phyloP scores from a whole-genome alignment of 1,140 invertebrate species.

The Drosophila truncata region DNA sequence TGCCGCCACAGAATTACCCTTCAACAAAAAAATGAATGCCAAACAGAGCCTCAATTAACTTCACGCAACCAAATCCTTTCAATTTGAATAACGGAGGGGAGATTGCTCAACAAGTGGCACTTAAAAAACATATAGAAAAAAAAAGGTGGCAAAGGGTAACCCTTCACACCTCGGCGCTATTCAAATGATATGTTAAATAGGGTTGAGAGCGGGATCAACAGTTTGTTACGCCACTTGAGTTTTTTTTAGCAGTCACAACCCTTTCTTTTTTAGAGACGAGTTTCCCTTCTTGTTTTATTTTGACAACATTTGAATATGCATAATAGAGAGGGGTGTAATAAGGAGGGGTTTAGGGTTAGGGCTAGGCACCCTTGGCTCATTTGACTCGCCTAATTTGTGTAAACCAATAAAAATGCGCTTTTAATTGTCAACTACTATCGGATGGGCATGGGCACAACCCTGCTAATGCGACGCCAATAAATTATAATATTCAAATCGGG shows the following conservation, averaged over 20 bases:
- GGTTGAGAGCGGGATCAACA: slow-evolving; percentile 59
- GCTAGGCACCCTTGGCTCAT: slow-evolving; percentile 32
- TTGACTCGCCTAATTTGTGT: slow-evolving; percentile 70
- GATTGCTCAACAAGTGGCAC: slow-evolving; percentile 66
- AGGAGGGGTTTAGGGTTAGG: slow-evolving; percentile 14
- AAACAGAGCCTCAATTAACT: slow-evolving; percentile 61
- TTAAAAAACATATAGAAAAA: slow-evolving; percentile 33
- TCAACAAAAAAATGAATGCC: slow-evolving; percentile 5
- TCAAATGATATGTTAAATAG: slow-evolving; percentile 82
- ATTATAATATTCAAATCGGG: slow-evolving; percentile 65
- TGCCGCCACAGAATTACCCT: slow-evolving; percentile 58
- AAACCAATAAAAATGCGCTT: slow-evolving; percentile 79
- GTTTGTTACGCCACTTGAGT: slow-evolving; percentile 38
- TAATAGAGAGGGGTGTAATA: slow-evolving; percentile 30
- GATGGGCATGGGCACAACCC: slow-evolving; percentile 52
- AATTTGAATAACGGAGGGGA: slow-evolving; percentile 73
- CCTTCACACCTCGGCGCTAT: slow-evolving; percentile 75
- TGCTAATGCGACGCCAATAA: slow-evolving; percentile 30
- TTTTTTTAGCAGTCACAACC: slow-evolving; percentile 59
- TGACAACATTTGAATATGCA: slow-evolving; percentile 80
- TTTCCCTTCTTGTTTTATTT: slow-evolving; percentile 36
- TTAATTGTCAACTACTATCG: slow-evolving; percentile 65
- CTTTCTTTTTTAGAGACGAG: slow-evolving; percentile 40
- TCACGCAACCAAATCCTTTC: slow-evolving; percentile 76
- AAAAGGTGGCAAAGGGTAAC: slow-evolving; percentile 47